Evolutionary conservation across 2,888 invertebrate species (phyloP).

Genomic region (Chymomyza fuscimana): DNA sequence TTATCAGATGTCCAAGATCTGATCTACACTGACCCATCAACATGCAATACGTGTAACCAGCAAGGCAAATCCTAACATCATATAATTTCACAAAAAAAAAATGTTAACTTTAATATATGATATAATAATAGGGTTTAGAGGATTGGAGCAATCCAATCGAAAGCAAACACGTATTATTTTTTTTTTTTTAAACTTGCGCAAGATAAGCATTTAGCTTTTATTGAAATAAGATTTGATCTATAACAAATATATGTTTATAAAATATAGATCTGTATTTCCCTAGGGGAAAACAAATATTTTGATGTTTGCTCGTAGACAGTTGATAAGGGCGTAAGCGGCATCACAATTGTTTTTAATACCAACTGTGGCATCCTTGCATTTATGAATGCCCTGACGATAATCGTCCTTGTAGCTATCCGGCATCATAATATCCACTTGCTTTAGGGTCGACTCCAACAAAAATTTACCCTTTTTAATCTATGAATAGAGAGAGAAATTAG

Average conservation of each 20-base stretch:
- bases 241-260: not conserved
- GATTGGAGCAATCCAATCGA: not conserved
- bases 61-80: not conserved
- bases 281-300: conserved; percentile 75
- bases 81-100: not conserved
- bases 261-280: not conserved
- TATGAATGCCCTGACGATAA: conserved; percentile 63
- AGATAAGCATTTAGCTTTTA: not conserved
- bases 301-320: conserved; percentile 68
- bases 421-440: conserved; percentile 77
- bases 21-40: not conserved
- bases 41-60: not conserved
- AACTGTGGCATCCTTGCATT: conserved; percentile 70
- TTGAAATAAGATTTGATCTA: not conserved
- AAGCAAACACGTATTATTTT: not conserved
- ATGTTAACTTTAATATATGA: not conserved
- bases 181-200: not conserved
- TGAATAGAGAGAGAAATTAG: not conserved
- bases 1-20: not conserved
- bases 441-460: conserved; percentile 72
- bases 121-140: not conserved
- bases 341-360: conserved; percentile 79
- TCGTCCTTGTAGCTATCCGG: conserved; percentile 75
- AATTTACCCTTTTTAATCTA: conserved; percentile 79
- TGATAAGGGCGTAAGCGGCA: conserved; percentile 67